phyloP scores from a whole-genome alignment of 2,888 invertebrate genomes.

The Chloromyia formosa region DNA sequence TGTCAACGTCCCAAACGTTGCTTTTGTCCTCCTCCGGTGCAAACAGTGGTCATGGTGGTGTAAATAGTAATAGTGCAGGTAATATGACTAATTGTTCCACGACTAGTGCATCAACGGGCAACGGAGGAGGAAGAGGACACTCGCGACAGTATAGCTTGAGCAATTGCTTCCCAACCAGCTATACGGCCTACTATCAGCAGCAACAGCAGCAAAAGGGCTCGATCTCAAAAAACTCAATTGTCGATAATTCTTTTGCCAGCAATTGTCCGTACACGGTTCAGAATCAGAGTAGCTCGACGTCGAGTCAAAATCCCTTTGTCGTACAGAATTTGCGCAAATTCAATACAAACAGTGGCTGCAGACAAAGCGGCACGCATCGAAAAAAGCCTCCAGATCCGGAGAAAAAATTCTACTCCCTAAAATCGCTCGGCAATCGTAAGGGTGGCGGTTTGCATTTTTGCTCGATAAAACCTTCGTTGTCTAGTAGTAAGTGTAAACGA shows the following conservation, averaged over 20 bases:
- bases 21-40: constrained; percentile 47
- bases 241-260: constrained; percentile 13
- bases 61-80: constrained; percentile 8
- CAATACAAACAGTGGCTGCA: constrained; percentile 47
- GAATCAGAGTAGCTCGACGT: constrained; percentile 24
- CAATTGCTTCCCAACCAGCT: constrained; percentile 62
- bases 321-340: constrained; percentile 60
- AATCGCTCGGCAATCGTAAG: constrained; percentile 53
- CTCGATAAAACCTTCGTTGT: constrained; percentile 49
- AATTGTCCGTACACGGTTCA: constrained; percentile 55
- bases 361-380: constrained; percentile 41
- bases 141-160: constrained; percentile 60
- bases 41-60: constrained; percentile 55
- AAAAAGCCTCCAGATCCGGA: constrained; percentile 45
- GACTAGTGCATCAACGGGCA: constrained; percentile 4
- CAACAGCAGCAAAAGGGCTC: constrained; percentile 55
- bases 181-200: constrained; percentile 62
- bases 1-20: constrained; percentile 45
- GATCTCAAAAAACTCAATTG: background rate
- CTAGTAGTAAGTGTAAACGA: constrained; percentile 58
- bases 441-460: constrained; percentile 50
- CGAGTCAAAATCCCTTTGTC: constrained; percentile 57
- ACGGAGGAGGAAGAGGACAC: constrained; percentile 36
- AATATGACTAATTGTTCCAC: constrained; percentile 14
- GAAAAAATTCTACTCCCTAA: constrained; percentile 60